Evolutionary conservation across 2,113 vertebrate species (phyloP).

Genomic region (Climacteris rufus): DNA sequence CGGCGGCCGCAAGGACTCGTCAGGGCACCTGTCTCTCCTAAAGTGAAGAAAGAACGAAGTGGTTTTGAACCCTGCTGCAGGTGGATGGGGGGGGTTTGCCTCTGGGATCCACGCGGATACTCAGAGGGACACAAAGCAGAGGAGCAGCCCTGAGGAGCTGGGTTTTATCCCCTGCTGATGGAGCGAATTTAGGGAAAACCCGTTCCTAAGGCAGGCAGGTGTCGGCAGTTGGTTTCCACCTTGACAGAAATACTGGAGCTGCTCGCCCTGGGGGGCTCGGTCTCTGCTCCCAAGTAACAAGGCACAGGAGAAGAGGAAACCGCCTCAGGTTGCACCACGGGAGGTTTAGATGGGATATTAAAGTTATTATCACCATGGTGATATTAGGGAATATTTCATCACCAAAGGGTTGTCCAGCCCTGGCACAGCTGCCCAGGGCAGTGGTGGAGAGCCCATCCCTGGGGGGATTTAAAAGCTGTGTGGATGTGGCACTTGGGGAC

Average conservation of each 20-base stretch:
- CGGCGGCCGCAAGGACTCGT: fast-evolving
- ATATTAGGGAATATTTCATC: no score
- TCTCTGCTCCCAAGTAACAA: background rate
- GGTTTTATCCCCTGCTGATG: background rate
- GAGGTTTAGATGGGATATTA: background rate
- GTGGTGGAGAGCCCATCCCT: background rate
- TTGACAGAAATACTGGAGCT: background rate
- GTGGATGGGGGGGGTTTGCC: background rate
- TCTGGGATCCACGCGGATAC: fast-evolving
- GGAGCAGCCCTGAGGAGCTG: fast-evolving
- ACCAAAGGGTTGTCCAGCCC: background rate
- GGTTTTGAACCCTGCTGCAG: fast-evolving
- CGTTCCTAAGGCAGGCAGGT: background rate
- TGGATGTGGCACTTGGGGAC: background rate
- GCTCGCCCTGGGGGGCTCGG: background rate
- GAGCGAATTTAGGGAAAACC: background rate
- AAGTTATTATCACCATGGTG: no score
- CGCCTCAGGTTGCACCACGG: no score
- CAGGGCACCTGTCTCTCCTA: fast-evolving
- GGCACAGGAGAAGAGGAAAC: background rate
- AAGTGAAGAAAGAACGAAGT: fast-evolving
- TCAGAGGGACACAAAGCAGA: fast-evolving
- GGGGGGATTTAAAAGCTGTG: background rate
- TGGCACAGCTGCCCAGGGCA: background rate
- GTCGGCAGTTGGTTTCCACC: background rate